Base-by-base conservation (phyloP, 2,888 invertebrate genomes). In the Empis stercorea region DNA sequence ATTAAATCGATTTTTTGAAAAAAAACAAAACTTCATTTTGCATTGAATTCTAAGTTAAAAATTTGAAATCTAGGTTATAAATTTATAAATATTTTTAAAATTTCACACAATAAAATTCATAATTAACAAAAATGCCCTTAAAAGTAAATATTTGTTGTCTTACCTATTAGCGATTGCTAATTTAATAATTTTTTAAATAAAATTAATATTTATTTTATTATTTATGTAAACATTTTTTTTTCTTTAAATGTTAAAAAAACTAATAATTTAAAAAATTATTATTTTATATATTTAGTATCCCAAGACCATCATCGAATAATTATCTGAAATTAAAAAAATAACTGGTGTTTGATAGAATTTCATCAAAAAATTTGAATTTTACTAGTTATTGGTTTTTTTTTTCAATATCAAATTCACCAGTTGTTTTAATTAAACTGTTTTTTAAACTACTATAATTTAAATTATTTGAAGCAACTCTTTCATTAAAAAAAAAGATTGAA, bases 151-250 rank as follows among this genome's bases (percentile, higher is more conserved):
- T 30, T n/a, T 32, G 32, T 11, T 36, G 23, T 7, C 23, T 27
- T 27, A 27, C 23, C 23, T 27, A 49, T 55, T 59, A 62, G 62
- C 63, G 61, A 61, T 58, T 57, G 52, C 47, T 54, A 34, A 52
- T 57, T 54, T 52, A 48, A 51, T 52, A 52, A 46, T 44, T 49
- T 52, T 44, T 27, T 20, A 37, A 37, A 39, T 34, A 42, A 9
- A 27, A 27, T 27, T 7, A 27, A 27, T 27, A 27, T 27, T 27
- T 27, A 27, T 27, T 27, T 7, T n/a, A n/a, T 27, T 7, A 27
- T 27, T 27, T 27, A n/a, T 27, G 23, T 4, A 11, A 45, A 51
- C 41, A 52, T 48, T 54, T 49, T 51, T 51, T 48, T 50, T 47
- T 45, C 45, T 48, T 55, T 44, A 27, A 27, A 27, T 27, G 23